Conservation (phyloP, 37 sponge, comb jelly and placozoan genomes). For the Diacarnus erythraeanus region DNA sequence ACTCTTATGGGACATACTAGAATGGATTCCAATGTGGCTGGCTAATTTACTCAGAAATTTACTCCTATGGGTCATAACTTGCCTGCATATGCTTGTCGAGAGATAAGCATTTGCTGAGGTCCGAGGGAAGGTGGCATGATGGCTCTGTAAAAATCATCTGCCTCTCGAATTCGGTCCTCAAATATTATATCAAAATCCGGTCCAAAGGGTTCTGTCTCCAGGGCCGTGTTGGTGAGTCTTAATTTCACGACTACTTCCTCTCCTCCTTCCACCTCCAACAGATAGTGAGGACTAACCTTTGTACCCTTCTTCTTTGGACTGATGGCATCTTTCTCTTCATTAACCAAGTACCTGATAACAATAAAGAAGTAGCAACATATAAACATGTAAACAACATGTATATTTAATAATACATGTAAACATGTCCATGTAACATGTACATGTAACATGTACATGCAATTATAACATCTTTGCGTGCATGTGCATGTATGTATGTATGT, state of each 20-base stretch:
- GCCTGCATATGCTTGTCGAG: conserved; percentile 91
- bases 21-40: background rate
- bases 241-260: conserved; percentile 42
- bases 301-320: conserved; percentile 73
- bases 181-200: conserved; percentile 60
- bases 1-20: background rate
- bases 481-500: too few relatives aligned
- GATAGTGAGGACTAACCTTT: conserved; percentile 76
- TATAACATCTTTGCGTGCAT: too few relatives aligned
- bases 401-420: too few relatives aligned
- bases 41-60: background rate
- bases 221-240: conserved; percentile 62
- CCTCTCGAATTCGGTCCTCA: conserved; percentile 60
- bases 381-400: too few relatives aligned
- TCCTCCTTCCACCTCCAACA: conserved; percentile 75
- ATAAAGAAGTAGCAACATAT: too few relatives aligned
- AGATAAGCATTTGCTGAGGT: conserved; percentile 59
- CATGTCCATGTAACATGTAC: too few relatives aligned
- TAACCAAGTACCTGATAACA: conserved; percentile 53
- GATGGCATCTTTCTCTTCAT: conserved; percentile 76
- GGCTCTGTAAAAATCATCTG: conserved; percentile 75
- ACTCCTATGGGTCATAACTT: background rate
- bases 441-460: too few relatives aligned
- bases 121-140: conserved; percentile 27
- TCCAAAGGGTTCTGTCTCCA: conserved; percentile 52